Evolutionary conservation across 2,888 invertebrate genomes (phyloP).

Genomic region (Athetis lepigone): DNA sequence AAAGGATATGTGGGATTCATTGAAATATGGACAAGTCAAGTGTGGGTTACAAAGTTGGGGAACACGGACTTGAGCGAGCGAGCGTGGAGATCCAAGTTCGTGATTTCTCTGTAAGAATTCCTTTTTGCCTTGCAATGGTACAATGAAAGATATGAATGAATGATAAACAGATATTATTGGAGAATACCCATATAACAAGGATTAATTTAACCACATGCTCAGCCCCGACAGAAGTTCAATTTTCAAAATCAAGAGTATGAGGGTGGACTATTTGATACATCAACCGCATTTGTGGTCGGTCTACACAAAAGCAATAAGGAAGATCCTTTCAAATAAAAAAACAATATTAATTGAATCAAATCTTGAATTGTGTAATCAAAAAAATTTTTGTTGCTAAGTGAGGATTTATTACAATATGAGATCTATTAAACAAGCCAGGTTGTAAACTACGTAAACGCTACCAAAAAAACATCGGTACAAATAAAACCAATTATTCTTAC

Average conservation of each 20-base stretch:
- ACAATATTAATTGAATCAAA: not conserved
- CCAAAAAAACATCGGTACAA: not conserved
- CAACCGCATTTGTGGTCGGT: not conserved
- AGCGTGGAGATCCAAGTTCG: too few species aligned
- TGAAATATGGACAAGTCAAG: not conserved
- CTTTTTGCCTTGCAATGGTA: too few species aligned
- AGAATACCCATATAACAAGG: too few species aligned
- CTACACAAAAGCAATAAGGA: not conserved
- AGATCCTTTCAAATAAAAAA: not conserved
- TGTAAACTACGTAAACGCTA: too few species aligned
- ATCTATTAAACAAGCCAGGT: not conserved
- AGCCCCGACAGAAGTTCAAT: not conserved
- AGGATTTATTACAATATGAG: not conserved
- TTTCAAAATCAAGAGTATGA: too few species aligned
- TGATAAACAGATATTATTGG: too few species aligned
- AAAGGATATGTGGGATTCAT: slow-evolving; percentile 2
- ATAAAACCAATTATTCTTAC: not conserved
- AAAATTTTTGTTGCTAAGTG: slow-evolving; percentile 4
- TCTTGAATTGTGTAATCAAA: not conserved
- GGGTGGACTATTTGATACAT: not conserved
- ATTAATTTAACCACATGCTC: too few species aligned
- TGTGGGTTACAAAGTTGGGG: not conserved
- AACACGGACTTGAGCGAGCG: too few species aligned
- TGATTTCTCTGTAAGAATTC: too few species aligned
- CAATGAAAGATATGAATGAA: too few species aligned